A percentile compares a stretch with the other conserved stretches of the same genome.
These are phyloP conservation scores for Psilopsiagon aymara DNA, from an alignment of 2,113 vertebrate species.

Conservation along the genomic window DNA sequence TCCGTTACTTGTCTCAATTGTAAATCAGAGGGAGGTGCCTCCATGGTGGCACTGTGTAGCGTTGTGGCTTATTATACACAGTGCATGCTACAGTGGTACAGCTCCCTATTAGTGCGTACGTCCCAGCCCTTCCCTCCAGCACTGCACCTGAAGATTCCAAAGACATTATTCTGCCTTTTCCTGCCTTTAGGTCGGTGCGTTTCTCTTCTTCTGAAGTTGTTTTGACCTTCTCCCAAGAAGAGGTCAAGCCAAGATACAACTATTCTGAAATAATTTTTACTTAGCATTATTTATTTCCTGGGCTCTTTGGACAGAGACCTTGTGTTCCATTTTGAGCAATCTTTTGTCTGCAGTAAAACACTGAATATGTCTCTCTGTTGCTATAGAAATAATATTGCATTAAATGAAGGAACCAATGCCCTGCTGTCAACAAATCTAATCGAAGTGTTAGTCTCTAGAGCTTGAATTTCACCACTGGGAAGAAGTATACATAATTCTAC, in stretches of 20 bases:
- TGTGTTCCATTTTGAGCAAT: conserved; percentile 34
- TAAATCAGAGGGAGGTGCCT: not conserved
- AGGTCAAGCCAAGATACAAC: not conserved
- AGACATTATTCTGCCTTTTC: not conserved
- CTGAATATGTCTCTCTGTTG: conserved; percentile 34
- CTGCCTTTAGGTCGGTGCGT: not conserved
- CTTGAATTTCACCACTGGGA: conserved; percentile 29
- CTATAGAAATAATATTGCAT: conserved; percentile 62
- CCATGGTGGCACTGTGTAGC: no score
- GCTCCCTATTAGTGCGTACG: fast-evolving
- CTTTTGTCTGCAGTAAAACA: conserved; percentile 34
- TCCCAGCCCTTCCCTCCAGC: not conserved
- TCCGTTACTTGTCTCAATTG: not conserved
- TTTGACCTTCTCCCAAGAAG: not conserved
- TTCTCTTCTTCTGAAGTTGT: not conserved
- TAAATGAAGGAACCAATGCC: conserved; percentile 43
- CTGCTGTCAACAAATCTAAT: conserved; percentile 38
- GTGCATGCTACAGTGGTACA: not conserved
- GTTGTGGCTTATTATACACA: not conserved
- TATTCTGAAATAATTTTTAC: not conserved
- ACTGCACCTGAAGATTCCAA: fast-evolving
- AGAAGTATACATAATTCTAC: conserved; percentile 47
- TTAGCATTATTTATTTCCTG: not conserved
- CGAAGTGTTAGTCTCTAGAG: conserved; percentile 54
- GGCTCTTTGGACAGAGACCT: not conserved